A percentile compares a stretch with the other conserved stretches of the same genome.
Conservation (phyloP, 2,113 vertebrate species). For the Sinocyclocheilus anophthalmus region DNA sequence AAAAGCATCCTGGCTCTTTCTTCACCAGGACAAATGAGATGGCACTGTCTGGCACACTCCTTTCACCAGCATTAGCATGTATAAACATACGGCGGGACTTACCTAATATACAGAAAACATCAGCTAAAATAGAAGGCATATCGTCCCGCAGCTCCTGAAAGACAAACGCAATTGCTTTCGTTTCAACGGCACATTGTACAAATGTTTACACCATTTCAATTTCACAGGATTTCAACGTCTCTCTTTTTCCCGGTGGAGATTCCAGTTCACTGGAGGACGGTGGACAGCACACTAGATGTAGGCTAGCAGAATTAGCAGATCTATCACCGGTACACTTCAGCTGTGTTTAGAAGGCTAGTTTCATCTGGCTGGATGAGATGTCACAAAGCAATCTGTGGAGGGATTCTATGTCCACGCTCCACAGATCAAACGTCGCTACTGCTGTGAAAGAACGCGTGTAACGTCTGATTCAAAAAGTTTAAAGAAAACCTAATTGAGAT, state of each 20-base stretch:
- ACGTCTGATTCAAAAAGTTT: slow-evolving; percentile 12
- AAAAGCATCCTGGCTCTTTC: not conserved
- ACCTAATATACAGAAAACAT: slow-evolving; percentile 97
- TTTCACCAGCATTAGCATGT: not conserved
- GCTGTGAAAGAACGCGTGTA: not conserved
- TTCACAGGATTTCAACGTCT: not conserved
- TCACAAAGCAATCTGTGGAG: slow-evolving; percentile 42
- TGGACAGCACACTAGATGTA: slow-evolving; percentile 12
- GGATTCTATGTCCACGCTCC: not conserved
- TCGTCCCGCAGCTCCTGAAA: slow-evolving; percentile 91
- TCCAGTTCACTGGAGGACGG: not conserved
- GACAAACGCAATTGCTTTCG: slow-evolving; percentile 31
- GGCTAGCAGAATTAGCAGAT: slow-evolving; percentile 9
- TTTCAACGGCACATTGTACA: not conserved
- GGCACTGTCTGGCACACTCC: not conserved
- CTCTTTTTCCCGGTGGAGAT: not conserved
- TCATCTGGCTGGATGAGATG: slow-evolving; percentile 53
- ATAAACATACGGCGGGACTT: slow-evolving; percentile 20
- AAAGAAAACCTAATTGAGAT: not conserved
- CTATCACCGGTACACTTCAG: slow-evolving; percentile 45
- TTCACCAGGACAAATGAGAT: not conserved
- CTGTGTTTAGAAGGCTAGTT: slow-evolving; percentile 43
- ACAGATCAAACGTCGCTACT: slow-evolving; percentile 26
- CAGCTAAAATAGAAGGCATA: slow-evolving; percentile 96
- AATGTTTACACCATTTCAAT: not conserved